These are phyloP conservation scores for Phymorhynchus buccinoides DNA, from an alignment of 1,140 invertebrate species.

Conservation along the genomic window DNA sequence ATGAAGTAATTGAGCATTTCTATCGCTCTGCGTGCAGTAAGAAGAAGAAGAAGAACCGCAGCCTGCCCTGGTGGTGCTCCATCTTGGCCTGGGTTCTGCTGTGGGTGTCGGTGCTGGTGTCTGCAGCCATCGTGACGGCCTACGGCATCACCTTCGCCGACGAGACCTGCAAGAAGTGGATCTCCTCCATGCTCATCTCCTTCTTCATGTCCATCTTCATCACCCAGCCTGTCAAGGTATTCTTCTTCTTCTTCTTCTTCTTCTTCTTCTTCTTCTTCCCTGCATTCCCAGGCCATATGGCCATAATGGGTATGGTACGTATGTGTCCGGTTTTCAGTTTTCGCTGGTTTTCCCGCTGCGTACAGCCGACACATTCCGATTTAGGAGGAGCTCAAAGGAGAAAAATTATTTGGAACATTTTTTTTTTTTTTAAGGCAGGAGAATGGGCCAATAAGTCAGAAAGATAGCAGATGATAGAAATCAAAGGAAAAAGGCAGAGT, in stretches of 20 bases:
- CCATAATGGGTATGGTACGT: too few species aligned
- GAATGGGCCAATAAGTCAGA: too few species aligned
- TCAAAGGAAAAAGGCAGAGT: too few species aligned
- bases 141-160: conserved; percentile 78
- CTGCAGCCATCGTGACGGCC: conserved; percentile 76
- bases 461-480: too few species aligned
- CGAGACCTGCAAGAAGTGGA: conserved; percentile 77
- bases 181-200: conserved; percentile 76
- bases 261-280: background rate
- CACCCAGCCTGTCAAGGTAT: conserved; percentile 77
- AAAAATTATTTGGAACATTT: too few species aligned
- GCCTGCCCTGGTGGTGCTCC: conserved; percentile 75
- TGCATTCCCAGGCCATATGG: too few species aligned
- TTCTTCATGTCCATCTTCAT: conserved; percentile 77
- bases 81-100: conserved; percentile 76
- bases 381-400: too few species aligned
- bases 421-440: too few species aligned
- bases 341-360: too few species aligned
- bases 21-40: background rate
- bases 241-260: background rate
- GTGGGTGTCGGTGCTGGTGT: conserved; percentile 71
- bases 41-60: conserved; percentile 65
- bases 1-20: too few species aligned
- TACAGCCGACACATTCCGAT: too few species aligned
- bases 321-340: too few species aligned